phyloP scores from a whole-genome alignment of 2,888 invertebrate species.

The Brachypalpus laphriformis region DNA sequence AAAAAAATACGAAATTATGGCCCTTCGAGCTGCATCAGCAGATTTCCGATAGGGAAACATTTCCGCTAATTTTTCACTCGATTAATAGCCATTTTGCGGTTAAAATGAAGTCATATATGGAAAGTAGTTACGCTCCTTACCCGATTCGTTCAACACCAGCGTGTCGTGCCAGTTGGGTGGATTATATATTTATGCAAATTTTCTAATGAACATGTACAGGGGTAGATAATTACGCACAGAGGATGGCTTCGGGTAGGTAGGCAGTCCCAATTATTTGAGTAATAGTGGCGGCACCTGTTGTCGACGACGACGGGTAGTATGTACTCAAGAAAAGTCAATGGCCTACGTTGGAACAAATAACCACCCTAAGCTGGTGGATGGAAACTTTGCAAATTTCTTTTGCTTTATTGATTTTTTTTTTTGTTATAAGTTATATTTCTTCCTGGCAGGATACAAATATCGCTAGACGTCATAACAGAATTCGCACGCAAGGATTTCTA shows the following conservation, averaged over 20 bases:
- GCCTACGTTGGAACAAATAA: constrained; percentile 21
- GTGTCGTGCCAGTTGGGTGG: background rate
- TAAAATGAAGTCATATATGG: constrained; percentile 48
- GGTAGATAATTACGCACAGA: constrained; percentile 24
- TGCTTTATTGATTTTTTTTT: constrained; percentile 17
- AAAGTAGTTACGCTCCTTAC: background rate
- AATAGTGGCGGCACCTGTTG: constrained; percentile 60
- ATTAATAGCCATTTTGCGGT: constrained; percentile 32
- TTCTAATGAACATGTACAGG: constrained; percentile 35
- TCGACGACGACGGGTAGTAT: constrained; percentile 5
- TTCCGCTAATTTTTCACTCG: constrained; percentile 41
- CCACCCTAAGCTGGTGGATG: background rate
- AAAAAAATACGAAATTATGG: constrained; percentile 40
- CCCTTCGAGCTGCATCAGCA: constrained; percentile 55
- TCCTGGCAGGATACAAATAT: constrained; percentile 2
- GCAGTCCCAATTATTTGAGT: constrained; percentile 13
- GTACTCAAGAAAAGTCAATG: constrained; percentile 48
- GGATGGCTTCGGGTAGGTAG: constrained; percentile 4
- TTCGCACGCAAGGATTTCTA: constrained; percentile 3
- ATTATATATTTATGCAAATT: constrained; percentile 61
- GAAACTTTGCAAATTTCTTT: constrained; percentile 14
- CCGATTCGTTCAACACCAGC: background rate
- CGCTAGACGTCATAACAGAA: constrained; percentile 14
- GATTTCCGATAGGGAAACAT: constrained; percentile 35
- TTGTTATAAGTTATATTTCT: background rate